Conservation (phyloP, 2,888 invertebrate species). For the Lycocerus yunnanus region DNA sequence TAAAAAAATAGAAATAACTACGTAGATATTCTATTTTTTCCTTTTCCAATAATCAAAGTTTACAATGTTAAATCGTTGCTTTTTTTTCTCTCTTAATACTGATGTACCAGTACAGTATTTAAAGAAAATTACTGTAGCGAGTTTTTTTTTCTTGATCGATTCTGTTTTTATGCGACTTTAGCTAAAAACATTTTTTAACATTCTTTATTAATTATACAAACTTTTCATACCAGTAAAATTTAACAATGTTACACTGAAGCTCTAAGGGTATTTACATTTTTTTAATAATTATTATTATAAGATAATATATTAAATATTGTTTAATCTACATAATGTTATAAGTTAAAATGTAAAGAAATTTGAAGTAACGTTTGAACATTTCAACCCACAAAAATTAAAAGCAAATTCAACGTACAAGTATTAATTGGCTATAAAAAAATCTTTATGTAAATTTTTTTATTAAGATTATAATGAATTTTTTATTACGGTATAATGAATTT, state of each 20-base stretch:
- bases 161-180: slow-evolving; percentile 43
- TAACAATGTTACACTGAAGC: too few relatives aligned
- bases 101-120: slow-evolving; percentile 37
- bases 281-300: too few relatives aligned
- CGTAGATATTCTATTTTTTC: slow-evolving; percentile 20
- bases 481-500: neutral
- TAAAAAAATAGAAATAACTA: slow-evolving; percentile 15
- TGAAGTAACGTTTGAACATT: neutral
- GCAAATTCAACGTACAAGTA: neutral
- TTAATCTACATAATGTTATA: too few relatives aligned
- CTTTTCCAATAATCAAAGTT: slow-evolving; percentile 35
- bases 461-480: neutral
- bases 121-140: too few relatives aligned
- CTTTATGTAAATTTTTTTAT: neutral
- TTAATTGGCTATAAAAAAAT: neutral
- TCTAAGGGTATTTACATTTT: too few relatives aligned
- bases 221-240: too few relatives aligned
- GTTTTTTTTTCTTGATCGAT: too few relatives aligned
- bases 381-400: neutral
- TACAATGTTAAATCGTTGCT: slow-evolving; percentile 34
- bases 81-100: slow-evolving; percentile 30
- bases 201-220: neutral
- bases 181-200: slow-evolving; percentile 29
- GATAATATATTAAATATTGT: too few relatives aligned
- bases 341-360: neutral